phyloP scores from a whole-genome alignment of 2,113 vertebrate genomes.

The Formicarius rufipectus region DNA sequence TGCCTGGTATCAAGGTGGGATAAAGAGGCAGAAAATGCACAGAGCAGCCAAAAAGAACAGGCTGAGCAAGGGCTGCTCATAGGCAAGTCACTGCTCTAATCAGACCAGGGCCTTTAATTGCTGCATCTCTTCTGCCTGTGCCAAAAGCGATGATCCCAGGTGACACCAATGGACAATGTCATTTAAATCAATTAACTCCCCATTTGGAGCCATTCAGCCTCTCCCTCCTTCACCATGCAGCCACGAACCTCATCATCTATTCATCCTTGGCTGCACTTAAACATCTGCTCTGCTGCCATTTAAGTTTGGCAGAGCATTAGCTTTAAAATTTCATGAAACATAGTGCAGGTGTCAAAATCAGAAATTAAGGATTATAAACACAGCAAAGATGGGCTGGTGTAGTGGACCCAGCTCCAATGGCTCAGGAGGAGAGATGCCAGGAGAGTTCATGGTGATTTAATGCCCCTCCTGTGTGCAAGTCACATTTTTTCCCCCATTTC shows the following conservation, averaged over 20 bases:
- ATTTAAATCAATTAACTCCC: constrained; percentile 43
- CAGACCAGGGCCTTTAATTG: background rate
- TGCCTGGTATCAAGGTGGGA: background rate
- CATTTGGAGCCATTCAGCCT: background rate
- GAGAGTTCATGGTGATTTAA: background rate
- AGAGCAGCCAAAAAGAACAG: background rate
- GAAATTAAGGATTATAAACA: background rate
- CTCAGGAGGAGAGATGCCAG: fast-evolving
- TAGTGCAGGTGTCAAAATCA: constrained; percentile 9
- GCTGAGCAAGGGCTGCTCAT: background rate
- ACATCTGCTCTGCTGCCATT: constrained; percentile 31
- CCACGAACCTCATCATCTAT: constrained; percentile 29
- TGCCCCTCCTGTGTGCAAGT: background rate
- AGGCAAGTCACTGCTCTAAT: background rate
- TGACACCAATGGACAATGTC: background rate
- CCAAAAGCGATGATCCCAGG: background rate
- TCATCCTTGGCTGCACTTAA: constrained; percentile 26
- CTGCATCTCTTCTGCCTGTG: background rate
- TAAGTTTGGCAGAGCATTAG: constrained; percentile 24
- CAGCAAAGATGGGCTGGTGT: fast-evolving
- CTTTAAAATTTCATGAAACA: constrained; percentile 46
- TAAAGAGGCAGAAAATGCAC: background rate
- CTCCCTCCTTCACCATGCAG: background rate
- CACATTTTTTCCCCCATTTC: background rate
- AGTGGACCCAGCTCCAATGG: fast-evolving